phyloP scores from a whole-genome alignment of 2,113 vertebrate genomes.

The Hypomesus transpacificus region DNA sequence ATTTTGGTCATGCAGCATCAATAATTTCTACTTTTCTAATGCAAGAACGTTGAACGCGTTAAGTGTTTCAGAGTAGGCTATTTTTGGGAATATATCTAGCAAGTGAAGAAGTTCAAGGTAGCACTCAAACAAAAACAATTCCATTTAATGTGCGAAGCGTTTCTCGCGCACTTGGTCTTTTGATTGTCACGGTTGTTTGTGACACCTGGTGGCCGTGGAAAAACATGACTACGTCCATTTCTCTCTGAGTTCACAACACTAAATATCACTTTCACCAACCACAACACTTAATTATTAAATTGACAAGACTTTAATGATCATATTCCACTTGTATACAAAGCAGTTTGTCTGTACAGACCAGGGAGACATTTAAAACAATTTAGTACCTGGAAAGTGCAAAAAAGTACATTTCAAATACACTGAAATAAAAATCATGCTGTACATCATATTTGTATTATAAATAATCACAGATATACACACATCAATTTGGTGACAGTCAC shows the following conservation, averaged over 20 bases:
- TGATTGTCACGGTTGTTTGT: background rate
- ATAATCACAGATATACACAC: slow-evolving; percentile 88
- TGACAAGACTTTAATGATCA: slow-evolving; percentile 77
- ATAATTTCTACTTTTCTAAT: too few species aligned
- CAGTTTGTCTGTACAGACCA: slow-evolving; percentile 81
- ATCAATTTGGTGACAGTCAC: slow-evolving; percentile 66
- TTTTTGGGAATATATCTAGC: background rate
- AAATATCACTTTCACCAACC: background rate
- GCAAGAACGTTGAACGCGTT: too few species aligned
- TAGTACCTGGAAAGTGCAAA: slow-evolving; percentile 95
- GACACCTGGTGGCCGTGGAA: background rate
- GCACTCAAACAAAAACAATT: slow-evolving; percentile 4
- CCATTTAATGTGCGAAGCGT: too few species aligned
- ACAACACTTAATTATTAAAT: slow-evolving; percentile 31
- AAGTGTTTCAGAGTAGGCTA: too few species aligned
- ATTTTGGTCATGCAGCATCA: too few species aligned
- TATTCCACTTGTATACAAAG: slow-evolving; percentile 83
- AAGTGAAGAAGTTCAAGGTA: slow-evolving; percentile 4
- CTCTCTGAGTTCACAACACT: background rate
- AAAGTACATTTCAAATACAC: slow-evolving; percentile 71
- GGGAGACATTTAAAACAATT: slow-evolving; percentile 85
- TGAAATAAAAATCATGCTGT: slow-evolving; percentile 87
- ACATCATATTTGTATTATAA: slow-evolving; percentile 84
- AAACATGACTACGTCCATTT: background rate
- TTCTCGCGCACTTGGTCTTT: too few species aligned